Base-by-base conservation (phyloP, 2,113 vertebrate genomes). In the Larimichthys crocea region DNA sequence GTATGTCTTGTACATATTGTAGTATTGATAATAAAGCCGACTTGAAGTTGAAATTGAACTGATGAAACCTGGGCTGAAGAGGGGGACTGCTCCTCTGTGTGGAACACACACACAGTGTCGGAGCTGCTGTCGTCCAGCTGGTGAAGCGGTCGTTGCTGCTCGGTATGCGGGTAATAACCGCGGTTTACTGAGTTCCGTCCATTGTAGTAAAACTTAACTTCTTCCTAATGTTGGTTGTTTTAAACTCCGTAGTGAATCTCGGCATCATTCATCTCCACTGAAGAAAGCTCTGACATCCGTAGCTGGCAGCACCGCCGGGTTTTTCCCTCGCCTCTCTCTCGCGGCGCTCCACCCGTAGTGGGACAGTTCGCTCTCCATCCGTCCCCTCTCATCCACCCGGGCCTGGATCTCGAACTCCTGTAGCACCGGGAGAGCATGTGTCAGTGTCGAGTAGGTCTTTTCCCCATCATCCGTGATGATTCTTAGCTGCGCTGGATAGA, bases 391-490 rank as follows among this genome's bases (percentile, higher is more conserved):
- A 20, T 61, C 59, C 29, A 40, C 29, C 3, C 59, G 2, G 3
- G 20, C 17, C 31, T 61, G 29, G 3, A 61, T 4, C 1, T 29
- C 59, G 2, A 35, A 7, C 29, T 35, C 29, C 40, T 24, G 10
- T 1, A 77, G 53, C 17, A 2, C 17, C 10, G 16, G 42, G 75
- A 53, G 12, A 19, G 73, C 46, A 0, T 50, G 19, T 9, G 12
- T n/a, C 1, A 80, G 35, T 7, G 49, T 64, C n/a, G 59, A 16
- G 59, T 72, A 64, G 12, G 57, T 80, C 19, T 80, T 80, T 22
- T 72, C 60, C 0, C 68, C 60, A 17, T 15, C n/a, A 10, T 62
- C 42, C 6, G 3, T 29, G 17, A 17, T 16, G 9, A 65, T 29
- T 42, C 26, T 73, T 52, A 72, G 65, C 42, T 68, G 63, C 52